These are phyloP conservation scores for Balanococcus diminutus DNA, from an alignment of 2,888 invertebrate species.

Conservation along the genomic window DNA sequence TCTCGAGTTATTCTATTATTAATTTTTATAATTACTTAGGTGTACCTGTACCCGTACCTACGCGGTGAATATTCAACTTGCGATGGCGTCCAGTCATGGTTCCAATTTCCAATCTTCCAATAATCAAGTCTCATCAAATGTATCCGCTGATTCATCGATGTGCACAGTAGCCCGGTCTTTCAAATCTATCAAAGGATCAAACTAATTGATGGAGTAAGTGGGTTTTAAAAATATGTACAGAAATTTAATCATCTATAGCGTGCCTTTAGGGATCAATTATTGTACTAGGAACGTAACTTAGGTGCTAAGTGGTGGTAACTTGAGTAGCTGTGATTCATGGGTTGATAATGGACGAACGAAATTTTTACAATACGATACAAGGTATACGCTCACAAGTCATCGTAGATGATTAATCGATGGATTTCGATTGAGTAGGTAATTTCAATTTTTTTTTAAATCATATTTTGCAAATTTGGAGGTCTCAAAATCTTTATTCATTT, in stretches of 20 bases:
- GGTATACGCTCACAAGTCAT: too few species aligned
- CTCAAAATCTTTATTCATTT: too few species aligned
- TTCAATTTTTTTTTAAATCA: too few species aligned
- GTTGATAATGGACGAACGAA: too few species aligned
- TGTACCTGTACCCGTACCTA: too few species aligned
- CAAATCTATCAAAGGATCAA: neutral
- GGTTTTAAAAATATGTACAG: neutral
- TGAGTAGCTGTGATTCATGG: neutral
- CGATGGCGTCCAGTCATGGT: neutral
- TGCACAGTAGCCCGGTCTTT: neutral
- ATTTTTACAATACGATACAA: too few species aligned
- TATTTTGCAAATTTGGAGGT: too few species aligned
- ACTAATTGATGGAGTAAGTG: neutral
- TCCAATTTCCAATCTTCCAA: neutral
- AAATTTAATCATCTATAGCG: neutral
- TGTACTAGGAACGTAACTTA: neutral
- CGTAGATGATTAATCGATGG: too few species aligned
- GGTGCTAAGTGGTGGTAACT: neutral
- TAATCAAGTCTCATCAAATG: neutral
- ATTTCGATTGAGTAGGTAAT: too few species aligned
- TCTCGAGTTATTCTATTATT: neutral
- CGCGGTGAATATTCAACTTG: neutral
- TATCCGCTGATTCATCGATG: neutral
- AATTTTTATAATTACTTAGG: neutral
- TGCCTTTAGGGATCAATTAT: neutral